Conservation (phyloP, 2,113 vertebrate genomes). For the Hemicordylus capensis region DNA sequence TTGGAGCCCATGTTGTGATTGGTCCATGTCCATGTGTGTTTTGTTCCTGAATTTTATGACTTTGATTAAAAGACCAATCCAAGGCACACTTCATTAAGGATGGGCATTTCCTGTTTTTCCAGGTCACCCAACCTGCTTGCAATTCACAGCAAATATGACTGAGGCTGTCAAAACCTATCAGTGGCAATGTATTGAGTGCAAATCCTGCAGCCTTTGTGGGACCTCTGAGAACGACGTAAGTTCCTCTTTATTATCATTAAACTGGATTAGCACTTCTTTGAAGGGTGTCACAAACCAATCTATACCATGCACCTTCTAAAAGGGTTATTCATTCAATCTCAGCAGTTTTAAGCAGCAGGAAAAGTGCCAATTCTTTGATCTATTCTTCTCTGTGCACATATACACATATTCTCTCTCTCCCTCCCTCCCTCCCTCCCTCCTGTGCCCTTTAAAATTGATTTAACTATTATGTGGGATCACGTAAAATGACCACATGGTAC, state of each 20-base stretch:
- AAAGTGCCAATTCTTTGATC: not conserved
- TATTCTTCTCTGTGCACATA: not conserved
- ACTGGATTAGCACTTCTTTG: not conserved
- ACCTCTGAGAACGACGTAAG: conserved; percentile 98
- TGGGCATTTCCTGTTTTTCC: conserved; percentile 65
- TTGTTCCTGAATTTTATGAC: conserved; percentile 62
- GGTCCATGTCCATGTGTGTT: conserved; percentile 73
- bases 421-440: not conserved
- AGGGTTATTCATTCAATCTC: not conserved
- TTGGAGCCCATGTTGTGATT: conserved; percentile 72
- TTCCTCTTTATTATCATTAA: conserved; percentile 54
- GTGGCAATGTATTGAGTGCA: conserved; percentile 99
- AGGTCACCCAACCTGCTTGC: conserved; percentile 98
- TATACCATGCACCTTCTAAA: not conserved
- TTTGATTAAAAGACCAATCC: conserved; percentile 19
- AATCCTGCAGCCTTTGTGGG: conserved; percentile 97
- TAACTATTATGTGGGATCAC: fast-evolving
- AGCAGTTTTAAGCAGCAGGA: not conserved
- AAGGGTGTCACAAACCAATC: not conserved
- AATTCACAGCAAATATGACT: conserved; percentile 98
- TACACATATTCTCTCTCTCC: not conserved
- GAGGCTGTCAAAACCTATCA: conserved; percentile 96
- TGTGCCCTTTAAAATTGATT: not conserved
- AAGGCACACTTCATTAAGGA: conserved; percentile 49
- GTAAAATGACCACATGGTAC: not conserved